Percentiles rank a stretch among this genome's conserved stretches.
Evolutionary conservation across 2,797 vertebrate species (phyloP).

Genomic region (Sebastes oblongus): DNA sequence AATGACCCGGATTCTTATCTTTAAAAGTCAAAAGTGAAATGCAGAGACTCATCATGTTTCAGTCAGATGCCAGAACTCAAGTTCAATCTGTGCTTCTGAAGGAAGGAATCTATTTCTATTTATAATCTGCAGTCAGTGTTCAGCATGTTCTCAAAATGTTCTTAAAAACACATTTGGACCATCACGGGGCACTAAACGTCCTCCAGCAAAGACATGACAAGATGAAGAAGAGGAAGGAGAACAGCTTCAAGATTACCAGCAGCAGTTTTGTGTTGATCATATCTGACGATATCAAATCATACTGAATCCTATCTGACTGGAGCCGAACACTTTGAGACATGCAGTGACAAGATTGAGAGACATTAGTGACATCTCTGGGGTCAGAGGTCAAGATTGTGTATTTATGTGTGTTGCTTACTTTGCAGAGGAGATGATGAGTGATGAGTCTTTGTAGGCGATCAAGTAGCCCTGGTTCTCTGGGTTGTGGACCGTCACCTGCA

Average conservation of each 20-base stretch:
- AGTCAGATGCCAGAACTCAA: too few species aligned
- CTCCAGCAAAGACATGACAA: neutral
- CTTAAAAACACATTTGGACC: neutral
- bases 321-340: neutral
- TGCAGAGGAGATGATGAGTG: conserved; percentile 94
- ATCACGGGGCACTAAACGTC: too few species aligned
- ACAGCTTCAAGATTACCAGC: neutral
- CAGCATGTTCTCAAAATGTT: neutral
- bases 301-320: neutral
- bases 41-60: neutral
- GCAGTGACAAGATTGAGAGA: neutral
- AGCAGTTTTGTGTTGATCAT: neutral
- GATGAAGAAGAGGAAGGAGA: neutral
- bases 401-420: conserved; percentile 83
- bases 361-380: neutral
- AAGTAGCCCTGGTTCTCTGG: conserved; percentile 97
- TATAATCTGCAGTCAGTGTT: neutral
- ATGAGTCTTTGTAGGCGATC: conserved; percentile 98
- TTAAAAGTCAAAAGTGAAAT: neutral
- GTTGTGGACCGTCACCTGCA: conserved; percentile 94
- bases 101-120: neutral
- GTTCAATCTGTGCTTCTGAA: neutral
- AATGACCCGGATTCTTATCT: neutral
- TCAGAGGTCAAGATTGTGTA: neutral
- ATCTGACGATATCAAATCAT: neutral